Evolutionary conservation across 2,888 invertebrate genomes (phyloP).

Genomic region (Drosophila setosimentum): DNA sequence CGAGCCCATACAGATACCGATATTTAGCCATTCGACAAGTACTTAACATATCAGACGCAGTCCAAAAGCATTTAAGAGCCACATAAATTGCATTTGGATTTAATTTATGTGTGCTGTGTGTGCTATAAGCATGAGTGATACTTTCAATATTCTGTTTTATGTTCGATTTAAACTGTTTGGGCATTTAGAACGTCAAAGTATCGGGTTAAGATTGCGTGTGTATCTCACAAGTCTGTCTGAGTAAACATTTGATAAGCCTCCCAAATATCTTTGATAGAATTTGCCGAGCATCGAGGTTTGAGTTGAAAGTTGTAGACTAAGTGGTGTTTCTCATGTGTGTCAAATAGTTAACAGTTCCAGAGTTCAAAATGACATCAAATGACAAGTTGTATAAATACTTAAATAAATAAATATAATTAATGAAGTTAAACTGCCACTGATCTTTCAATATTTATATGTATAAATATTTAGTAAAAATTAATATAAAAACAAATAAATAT

Average conservation of each 20-base stretch:
- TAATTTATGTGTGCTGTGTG: constrained; percentile 17
- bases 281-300: neutral
- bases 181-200: constrained; percentile 28
- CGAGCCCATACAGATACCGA: neutral
- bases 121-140: neutral
- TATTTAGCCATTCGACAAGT: constrained; percentile 28
- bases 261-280: neutral
- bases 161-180: neutral
- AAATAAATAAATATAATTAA: neutral
- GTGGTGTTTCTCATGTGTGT: neutral
- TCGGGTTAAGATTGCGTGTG: constrained; percentile 18
- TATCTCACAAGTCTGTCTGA: constrained; percentile 1
- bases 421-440: neutral
- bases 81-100: constrained; percentile 21
- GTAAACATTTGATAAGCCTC: constrained; percentile 14
- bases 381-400: too few species aligned
- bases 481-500: too few species aligned
- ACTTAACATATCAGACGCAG: constrained; percentile 28
- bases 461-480: too few species aligned
- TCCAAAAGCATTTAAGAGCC: constrained; percentile 1
- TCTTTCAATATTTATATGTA: neutral
- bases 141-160: constrained; percentile 4
- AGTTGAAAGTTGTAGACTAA: neutral
- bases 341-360: neutral
- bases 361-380: too few species aligned